phyloP scores from a whole-genome alignment of 2,113 vertebrate species.

The Leucopternis melanops region DNA sequence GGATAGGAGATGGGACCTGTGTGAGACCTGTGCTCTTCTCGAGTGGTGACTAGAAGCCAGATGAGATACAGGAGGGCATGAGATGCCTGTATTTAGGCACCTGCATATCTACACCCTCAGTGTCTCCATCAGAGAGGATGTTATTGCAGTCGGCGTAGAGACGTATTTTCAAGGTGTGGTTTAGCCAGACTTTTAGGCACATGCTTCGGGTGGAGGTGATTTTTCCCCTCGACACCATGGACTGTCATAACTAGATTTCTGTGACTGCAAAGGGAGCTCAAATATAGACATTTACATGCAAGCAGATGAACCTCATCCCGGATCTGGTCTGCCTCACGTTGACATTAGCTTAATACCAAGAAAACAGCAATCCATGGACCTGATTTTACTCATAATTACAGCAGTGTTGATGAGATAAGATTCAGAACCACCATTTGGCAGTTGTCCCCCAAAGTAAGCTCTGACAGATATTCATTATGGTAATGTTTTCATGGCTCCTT shows the following conservation, averaged over 20 bases:
- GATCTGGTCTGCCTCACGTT: background rate
- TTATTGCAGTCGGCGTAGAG: background rate
- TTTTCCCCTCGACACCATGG: background rate
- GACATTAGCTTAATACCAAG: background rate
- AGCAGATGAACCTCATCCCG: background rate
- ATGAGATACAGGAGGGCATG: background rate
- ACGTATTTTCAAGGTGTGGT: background rate
- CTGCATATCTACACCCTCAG: background rate
- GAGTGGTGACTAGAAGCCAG: background rate
- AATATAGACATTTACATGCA: background rate
- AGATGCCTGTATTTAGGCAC: background rate
- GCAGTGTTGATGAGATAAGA: background rate
- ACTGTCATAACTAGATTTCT: background rate
- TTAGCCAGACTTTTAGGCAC: background rate
- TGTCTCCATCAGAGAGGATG: background rate
- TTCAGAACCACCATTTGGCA: constrained; percentile 3
- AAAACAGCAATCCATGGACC: background rate
- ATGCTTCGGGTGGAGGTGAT: background rate
- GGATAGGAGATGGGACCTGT: background rate
- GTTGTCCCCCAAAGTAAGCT: background rate
- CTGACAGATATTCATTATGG: background rate
- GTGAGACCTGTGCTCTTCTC: background rate
- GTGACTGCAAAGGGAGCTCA: background rate
- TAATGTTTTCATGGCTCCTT: background rate
- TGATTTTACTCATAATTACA: background rate